Evolutionary conservation across 2,888 invertebrate species (phyloP), one percentile per base, ranked within the genome.

Genomic region (Yponomeuta cagnagella): DNA sequence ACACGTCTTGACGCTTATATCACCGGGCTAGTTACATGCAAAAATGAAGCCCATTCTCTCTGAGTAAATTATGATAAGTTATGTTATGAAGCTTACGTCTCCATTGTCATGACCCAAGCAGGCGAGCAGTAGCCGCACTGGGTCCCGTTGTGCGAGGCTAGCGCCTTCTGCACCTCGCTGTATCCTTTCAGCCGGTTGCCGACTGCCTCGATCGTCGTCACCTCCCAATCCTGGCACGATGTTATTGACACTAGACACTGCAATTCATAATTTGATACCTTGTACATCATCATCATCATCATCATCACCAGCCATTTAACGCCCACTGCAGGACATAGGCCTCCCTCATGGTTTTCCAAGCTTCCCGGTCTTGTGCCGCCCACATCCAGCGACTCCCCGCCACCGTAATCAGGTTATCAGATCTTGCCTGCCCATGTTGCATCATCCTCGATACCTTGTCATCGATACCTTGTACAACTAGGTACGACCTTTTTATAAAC

Each of bases 171-270:
- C 15, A 96, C 86, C 0, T 89, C 85, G 76, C 96, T 94, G 78
- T 95, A 95, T 0, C 95, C 95, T 2, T 83, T 85, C 72, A 86
- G 85, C 70, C 89, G 88, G 78, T 93, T 93, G 2, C 96, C 96
- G n/a, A 96, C 82, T 0, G 94, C 94, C 80, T 96, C 96, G n/a
- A 95, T 86, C 0, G 96, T 96, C 33, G 93, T 93, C 52, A 96
- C 93, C 69, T 93, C 92, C 95, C 95, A 95, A 43, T 94, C 90
- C 52, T 90, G 84, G 71, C 93, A 93, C 1, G 93, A 90, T 5
- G 90, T 85, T 12, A 93, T 83, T 0, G 92, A 87, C 1, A 93
- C 89, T 72, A 93, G 78, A 74, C 94, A 94, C 93, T 93, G 75
- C 76, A 74, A n/a, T 66, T 23, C 23, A 23, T 23, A 23, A 23